Conservation (phyloP, 1,140 invertebrate genomes). For the Vollenhovia emeryi region DNA sequence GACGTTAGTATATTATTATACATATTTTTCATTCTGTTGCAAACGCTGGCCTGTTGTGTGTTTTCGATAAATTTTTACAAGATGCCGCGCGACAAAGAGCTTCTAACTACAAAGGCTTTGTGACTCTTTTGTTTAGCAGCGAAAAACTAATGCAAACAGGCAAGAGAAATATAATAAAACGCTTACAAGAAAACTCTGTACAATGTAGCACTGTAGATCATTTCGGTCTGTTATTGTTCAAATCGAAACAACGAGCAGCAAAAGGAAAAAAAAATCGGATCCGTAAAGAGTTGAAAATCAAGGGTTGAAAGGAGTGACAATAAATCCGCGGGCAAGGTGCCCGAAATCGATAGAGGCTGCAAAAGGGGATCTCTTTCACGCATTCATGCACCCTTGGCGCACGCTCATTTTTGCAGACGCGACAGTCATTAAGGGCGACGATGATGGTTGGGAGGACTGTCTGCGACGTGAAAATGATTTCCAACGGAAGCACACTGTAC, state of each 20-base stretch:
- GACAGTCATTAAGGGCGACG: slow-evolving; percentile 77
- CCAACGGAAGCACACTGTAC: slow-evolving; percentile 27
- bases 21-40: neutral
- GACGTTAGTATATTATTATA: neutral
- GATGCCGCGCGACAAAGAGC: neutral
- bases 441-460: slow-evolving; percentile 65
- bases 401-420: slow-evolving; percentile 30
- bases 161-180: slow-evolving; percentile 52
- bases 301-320: slow-evolving; percentile 8
- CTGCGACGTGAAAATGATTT: slow-evolving; percentile 75
- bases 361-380: slow-evolving; percentile 33
- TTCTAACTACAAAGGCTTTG: neutral
- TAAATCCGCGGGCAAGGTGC: neutral
- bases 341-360: slow-evolving; percentile 47
- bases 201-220: slow-evolving; percentile 23
- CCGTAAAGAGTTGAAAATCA: neutral
- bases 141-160: neutral
- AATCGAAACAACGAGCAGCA: slow-evolving; percentile 60
- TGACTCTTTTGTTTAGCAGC: neutral
- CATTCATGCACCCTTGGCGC: neutral
- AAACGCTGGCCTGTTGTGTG: neutral
- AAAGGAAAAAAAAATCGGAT: slow-evolving; percentile 38
- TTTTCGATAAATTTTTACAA: neutral
- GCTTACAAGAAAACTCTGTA: slow-evolving; percentile 25
- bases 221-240: slow-evolving; percentile 54